Conservation (phyloP, 2,113 vertebrate genomes). For the Chionodraco myersi region DNA sequence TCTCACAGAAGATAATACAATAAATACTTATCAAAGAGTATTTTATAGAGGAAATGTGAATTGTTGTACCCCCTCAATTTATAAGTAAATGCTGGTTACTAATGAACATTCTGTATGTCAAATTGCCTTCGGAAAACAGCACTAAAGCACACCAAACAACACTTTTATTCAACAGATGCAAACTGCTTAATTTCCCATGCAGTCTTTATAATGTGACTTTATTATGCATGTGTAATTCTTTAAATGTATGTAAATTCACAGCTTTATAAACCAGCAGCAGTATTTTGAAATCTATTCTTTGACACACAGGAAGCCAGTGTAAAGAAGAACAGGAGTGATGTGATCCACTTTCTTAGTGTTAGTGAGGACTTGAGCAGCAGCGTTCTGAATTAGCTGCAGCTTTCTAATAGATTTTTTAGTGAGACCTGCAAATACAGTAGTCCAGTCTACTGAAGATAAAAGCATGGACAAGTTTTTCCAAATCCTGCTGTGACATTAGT, state of each 20-base stretch:
- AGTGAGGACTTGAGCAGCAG: too few relatives aligned
- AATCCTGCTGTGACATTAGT: too few relatives aligned
- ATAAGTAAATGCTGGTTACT: not conserved
- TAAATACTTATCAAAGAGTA: not conserved
- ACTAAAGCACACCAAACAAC: constrained; percentile 4
- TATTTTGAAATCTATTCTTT: too few relatives aligned
- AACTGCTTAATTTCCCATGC: constrained; percentile 16
- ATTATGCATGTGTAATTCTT: constrained; percentile 51
- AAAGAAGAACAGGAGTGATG: not conserved
- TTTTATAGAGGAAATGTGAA: not conserved
- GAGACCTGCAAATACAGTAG: too few relatives aligned
- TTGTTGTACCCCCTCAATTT: not conserved
- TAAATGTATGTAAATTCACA: constrained; percentile 4
- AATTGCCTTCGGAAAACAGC: not conserved
- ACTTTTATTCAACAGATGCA: not conserved
- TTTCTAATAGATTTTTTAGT: too few relatives aligned
- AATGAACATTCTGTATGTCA: constrained; percentile 3
- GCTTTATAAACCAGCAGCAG: too few relatives aligned
- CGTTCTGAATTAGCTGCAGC: too few relatives aligned
- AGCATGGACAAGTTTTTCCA: too few relatives aligned
- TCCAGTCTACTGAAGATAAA: too few relatives aligned
- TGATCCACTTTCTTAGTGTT: too few relatives aligned
- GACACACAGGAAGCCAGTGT: too few relatives aligned
- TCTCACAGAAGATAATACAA: not conserved
- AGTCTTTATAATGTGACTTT: constrained; percentile 40